Percentiles rank a stretch among this genome's conserved stretches.
phyloP scores from a whole-genome alignment of 2,113 vertebrate species.

The Canis aureus region DNA sequence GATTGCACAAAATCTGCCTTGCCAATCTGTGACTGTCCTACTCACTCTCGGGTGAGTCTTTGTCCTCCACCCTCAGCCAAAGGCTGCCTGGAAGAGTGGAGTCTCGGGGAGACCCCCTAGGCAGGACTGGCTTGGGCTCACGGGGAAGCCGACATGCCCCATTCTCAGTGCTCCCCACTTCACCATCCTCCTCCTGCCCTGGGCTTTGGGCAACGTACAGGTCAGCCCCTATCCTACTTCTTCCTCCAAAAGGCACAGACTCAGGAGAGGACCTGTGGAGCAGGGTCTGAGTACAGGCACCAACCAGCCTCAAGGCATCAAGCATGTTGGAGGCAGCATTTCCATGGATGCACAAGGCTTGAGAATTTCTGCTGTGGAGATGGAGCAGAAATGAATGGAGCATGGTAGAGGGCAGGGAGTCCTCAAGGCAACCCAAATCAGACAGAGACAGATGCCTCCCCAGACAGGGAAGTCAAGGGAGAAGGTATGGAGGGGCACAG shows the following conservation, averaged over 20 bases:
- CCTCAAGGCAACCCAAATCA: background rate
- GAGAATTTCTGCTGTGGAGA: background rate
- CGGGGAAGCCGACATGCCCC: background rate
- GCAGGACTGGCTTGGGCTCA: accelerated
- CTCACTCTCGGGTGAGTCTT: background rate
- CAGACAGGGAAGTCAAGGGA: background rate
- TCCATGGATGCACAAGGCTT: background rate
- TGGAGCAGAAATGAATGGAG: background rate
- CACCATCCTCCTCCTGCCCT: no score
- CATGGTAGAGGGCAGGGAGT: background rate
- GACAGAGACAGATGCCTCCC: background rate
- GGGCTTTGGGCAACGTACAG: background rate
- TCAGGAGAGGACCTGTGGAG: background rate
- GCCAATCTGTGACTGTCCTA: background rate
- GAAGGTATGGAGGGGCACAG: accelerated
- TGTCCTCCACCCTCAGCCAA: background rate
- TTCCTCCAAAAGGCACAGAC: background rate
- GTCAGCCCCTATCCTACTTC: background rate
- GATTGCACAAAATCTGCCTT: slow-evolving; percentile 35
- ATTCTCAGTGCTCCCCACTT: background rate
- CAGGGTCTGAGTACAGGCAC: background rate
- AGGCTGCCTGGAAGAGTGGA: background rate
- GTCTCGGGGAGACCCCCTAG: background rate
- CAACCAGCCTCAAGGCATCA: background rate
- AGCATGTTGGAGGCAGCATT: background rate